Base-by-base conservation (phyloP, 2,797 vertebrate species). In the Peromyscus nudipes region DNA sequence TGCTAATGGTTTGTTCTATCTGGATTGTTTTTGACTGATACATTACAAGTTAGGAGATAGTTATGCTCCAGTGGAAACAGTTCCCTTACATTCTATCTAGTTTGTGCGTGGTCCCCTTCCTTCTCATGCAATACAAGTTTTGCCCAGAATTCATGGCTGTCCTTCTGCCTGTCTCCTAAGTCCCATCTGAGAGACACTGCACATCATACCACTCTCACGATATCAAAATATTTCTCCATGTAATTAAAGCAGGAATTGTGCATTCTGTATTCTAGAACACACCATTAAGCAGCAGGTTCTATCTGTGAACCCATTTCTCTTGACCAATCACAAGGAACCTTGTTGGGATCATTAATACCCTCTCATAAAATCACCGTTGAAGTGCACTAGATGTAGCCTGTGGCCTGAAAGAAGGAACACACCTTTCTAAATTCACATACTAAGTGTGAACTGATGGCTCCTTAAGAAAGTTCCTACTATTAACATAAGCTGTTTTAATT, bases 81-180 rank as follows among this genome's bases (percentile, higher is more conserved):
- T 55, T 95, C 0, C 65, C 31, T 90, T 9, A 69, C 92, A 97
- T 95, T 96, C 97, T 82, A 94, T 86, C 94, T 71, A 95, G 60
- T 96, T 97, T 97, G 97, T 96, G 84, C 94, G 96, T 89, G 95
- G 90, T 96, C 97, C 94, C 89, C 92, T 96, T 97, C 86, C 49
- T 96, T 95, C 88, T 88, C 62, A n/a, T 67, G 46, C 94, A 62
- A 94, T 95, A 92, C 49, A 96, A 90, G 60, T 81, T 94, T 98
- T 94, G 96, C 69, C 60, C 92, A 96, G 97, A 97, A 96, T 80
- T 97, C 98, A 98, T 97, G 97, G 95, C 96, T 98, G 77, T 84
- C 96, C 95, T 91, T 89, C 96, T 79, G 86, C 98, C 90, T 97
- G 90, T 88, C n/a, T 86, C 94, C 94, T 97, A 98, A 98, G 96